Evolutionary conservation across 2,797 vertebrate genomes (phyloP).

Genomic region (Pipistrellus pipistrellus): DNA sequence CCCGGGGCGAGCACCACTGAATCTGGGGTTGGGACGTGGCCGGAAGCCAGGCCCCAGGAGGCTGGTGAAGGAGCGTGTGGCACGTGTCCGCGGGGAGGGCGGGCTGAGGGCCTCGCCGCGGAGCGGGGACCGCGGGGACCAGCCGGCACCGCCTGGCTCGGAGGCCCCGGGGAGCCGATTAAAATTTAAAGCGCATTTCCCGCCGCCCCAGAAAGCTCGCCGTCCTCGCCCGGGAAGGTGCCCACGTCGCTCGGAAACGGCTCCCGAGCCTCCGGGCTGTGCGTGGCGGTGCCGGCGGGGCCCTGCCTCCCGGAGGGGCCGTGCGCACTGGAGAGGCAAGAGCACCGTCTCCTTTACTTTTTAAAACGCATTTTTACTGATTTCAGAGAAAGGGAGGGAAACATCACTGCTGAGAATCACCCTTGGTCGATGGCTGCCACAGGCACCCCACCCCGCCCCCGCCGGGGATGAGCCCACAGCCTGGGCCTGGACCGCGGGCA

Average conservation of each 20-base stretch:
- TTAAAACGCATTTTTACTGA: too few species aligned
- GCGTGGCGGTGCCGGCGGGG: neutral
- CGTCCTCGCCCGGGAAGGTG: neutral
- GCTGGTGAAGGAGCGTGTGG: neutral
- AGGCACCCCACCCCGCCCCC: too few species aligned
- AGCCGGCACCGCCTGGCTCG: neutral
- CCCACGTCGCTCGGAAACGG: neutral
- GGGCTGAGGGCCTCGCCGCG: neutral
- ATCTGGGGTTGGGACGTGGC: neutral
- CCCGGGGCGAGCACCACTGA: neutral
- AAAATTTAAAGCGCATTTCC: neutral
- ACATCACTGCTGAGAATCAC: neutral
- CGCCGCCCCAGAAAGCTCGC: neutral
- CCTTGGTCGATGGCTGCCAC: neutral
- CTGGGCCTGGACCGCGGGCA: too few species aligned
- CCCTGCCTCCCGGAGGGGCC: accelerated
- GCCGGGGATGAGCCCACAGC: too few species aligned
- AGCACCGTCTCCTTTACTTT: neutral
- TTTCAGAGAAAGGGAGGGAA: too few species aligned
- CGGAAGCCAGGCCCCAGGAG: neutral
- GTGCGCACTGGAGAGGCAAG: neutral
- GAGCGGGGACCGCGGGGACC: too few species aligned
- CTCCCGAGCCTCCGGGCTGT: neutral
- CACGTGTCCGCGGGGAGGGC: accelerated
- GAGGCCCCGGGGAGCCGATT: neutral